Percentiles rank a stretch among this genome's conserved stretches.
Evolutionary conservation across 2,797 vertebrate genomes (phyloP).

Genomic region (Rhinogobio ventralis): DNA sequence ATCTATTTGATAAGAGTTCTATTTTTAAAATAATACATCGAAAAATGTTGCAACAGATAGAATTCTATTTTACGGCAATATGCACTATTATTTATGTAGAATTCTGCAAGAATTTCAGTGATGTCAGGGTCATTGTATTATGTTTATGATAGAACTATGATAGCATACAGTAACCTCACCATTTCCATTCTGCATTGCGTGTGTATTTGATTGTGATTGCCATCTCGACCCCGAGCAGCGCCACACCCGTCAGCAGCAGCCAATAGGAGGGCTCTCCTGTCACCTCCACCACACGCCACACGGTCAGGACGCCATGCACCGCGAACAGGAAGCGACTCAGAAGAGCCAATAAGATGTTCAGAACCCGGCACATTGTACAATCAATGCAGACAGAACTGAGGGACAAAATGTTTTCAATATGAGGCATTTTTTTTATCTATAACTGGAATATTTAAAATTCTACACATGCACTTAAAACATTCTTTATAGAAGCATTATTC

Average conservation of each 20-base stretch:
- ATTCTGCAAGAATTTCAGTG: background rate
- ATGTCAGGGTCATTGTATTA: background rate
- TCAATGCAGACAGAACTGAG: background rate
- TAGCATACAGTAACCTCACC: constrained; percentile 66
- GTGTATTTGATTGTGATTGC: constrained; percentile 76
- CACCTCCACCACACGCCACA: constrained; percentile 72
- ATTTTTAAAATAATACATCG: background rate
- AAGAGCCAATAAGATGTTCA: constrained; percentile 74
- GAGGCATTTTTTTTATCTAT: background rate
- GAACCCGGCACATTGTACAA: constrained; percentile 68
- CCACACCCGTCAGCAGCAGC: constrained; percentile 76
- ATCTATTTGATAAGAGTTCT: background rate
- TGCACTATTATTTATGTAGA: background rate
- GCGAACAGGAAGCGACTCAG: constrained; percentile 79
- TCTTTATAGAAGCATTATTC: background rate
- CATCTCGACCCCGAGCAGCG: constrained; percentile 79
- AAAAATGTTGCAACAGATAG: background rate
- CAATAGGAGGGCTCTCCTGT: constrained; percentile 73
- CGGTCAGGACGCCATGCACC: constrained; percentile 75
- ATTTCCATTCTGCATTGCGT: constrained; percentile 82
- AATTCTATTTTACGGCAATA: background rate
- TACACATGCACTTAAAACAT: background rate
- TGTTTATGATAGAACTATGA: background rate
- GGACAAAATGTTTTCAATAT: background rate
- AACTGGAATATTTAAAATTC: background rate